phyloP scores from a whole-genome alignment of 2,888 invertebrate genomes.

The Hydrotaea diabolus region DNA sequence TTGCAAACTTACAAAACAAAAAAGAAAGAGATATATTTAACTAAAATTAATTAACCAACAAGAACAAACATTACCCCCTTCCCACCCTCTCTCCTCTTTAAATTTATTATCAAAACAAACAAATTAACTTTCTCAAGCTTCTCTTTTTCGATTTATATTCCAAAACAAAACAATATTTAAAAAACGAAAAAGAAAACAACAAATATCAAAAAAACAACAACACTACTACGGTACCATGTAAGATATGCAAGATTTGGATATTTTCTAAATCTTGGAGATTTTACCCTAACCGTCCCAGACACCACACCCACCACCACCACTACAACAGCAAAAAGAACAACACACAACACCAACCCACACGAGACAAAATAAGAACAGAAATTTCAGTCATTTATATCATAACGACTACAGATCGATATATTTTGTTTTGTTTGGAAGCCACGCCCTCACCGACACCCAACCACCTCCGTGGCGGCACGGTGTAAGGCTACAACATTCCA shows the following conservation, averaged over 20 bases:
- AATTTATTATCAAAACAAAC: conserved; percentile 41
- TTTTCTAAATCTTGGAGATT: not conserved
- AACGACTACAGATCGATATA: not conserved
- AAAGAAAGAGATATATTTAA: not conserved
- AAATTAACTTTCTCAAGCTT: conserved; percentile 38
- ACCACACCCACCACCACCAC: too few species aligned
- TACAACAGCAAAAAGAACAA: too few species aligned
- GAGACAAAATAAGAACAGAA: conserved; percentile 16
- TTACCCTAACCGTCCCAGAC: not conserved
- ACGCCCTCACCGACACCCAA: conserved; percentile 35
- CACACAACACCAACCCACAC: not conserved
- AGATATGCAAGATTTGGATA: not conserved
- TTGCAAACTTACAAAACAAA: not conserved
- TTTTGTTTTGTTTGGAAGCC: conserved; percentile 47
- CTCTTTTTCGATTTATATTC: conserved; percentile 7
- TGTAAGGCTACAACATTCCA: conserved; percentile 55
- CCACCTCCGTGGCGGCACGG: too few species aligned
- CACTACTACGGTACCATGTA: not conserved
- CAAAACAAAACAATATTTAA: conserved; percentile 15
- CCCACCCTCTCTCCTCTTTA: too few species aligned
- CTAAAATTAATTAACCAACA: conserved; percentile 26
- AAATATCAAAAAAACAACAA: not conserved
- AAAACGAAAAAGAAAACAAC: not conserved
- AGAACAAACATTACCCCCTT: too few species aligned
- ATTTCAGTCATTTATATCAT: conserved; percentile 13